Conservation (phyloP, 2,113 vertebrate species). For the Barbus barbus region DNA sequence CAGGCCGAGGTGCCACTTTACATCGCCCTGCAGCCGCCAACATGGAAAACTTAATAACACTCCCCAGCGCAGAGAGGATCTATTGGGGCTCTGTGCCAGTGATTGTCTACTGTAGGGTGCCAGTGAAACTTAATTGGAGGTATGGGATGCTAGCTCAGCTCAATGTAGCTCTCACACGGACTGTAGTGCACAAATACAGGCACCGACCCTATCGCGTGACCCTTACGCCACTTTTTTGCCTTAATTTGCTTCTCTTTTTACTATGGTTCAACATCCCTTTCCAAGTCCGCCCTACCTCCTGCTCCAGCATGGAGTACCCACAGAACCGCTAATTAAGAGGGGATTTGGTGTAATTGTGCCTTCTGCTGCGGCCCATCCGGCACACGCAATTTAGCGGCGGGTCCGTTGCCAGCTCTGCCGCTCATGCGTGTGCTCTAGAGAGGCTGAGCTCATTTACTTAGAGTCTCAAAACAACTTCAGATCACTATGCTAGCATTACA, state of each 20-base stretch:
- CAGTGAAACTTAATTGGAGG: not conserved
- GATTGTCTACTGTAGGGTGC: constrained; percentile 7
- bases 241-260: constrained; percentile 26
- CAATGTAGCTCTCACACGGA: not conserved
- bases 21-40: constrained; percentile 77
- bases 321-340: constrained; percentile 82
- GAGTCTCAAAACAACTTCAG: constrained; percentile 59
- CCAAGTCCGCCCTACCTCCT: not conserved
- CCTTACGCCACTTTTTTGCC: not conserved
- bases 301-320: constrained; percentile 76
- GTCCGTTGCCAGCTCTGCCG: constrained; percentile 70
- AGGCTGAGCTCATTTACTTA: constrained; percentile 73
- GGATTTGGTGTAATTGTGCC: constrained; percentile 82
- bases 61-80: constrained; percentile 50
- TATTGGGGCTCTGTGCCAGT: constrained; percentile 25
- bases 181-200: constrained; percentile 61
- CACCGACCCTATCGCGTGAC: not conserved
- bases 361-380: constrained; percentile 80
- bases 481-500: constrained; percentile 20
- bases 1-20: constrained; percentile 81
- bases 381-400: constrained; percentile 74
- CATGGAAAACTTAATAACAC: constrained; percentile 82
- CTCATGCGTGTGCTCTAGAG: constrained; percentile 69
- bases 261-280: not conserved
- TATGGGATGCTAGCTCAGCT: not conserved